phyloP scores from a whole-genome alignment of 1,140 invertebrate genomes.

The Pseudobourletiella spinata region DNA sequence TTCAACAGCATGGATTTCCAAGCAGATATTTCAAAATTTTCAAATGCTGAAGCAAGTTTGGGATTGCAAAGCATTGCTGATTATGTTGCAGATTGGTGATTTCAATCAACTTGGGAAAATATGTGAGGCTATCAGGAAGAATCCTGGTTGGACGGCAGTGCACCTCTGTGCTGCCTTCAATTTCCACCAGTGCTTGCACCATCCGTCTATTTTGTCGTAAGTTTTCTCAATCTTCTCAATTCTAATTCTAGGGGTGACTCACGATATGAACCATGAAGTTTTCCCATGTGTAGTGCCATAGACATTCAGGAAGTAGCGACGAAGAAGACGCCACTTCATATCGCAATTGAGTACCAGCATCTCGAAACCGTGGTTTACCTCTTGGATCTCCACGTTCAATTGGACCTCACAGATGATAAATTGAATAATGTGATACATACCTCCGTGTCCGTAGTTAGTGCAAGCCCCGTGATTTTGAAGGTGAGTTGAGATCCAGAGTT shows the following conservation, averaged over 20 bases:
- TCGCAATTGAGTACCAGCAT: constrained; percentile 13
- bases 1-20: too few relatives aligned
- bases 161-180: neutral
- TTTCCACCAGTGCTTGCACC: neutral
- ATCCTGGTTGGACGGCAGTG: neutral
- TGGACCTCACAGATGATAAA: constrained; percentile 14
- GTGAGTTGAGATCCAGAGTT: neutral
- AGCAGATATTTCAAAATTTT: too few relatives aligned
- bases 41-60: too few relatives aligned
- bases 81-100: too few relatives aligned
- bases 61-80: too few relatives aligned
- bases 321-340: constrained; percentile 21
- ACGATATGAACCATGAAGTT: neutral
- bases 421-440: constrained; percentile 20
- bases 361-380: neutral
- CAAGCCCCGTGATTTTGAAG: neutral
- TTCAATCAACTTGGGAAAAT: too few relatives aligned
- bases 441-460: constrained; percentile 1
- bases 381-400: neutral
- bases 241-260: neutral
- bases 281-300: neutral
- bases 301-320: constrained; percentile 12
- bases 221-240: neutral
- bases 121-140: neutral
- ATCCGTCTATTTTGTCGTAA: neutral